Base-by-base conservation (phyloP, 2,888 invertebrate genomes). In the Harpalus rubripes region DNA sequence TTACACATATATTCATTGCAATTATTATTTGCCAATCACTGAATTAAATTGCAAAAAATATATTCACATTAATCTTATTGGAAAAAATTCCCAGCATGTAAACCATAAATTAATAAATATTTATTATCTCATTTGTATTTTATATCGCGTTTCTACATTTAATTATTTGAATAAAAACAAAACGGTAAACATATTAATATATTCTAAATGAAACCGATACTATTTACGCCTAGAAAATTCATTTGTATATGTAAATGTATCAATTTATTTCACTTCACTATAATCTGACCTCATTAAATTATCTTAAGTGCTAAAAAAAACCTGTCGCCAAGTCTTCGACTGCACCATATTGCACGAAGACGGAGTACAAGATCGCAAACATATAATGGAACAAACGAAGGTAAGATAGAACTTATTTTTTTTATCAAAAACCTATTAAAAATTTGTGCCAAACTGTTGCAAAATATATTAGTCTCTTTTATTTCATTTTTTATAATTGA, bases 241-340 rank as follows among this genome's bases (percentile, higher is more conserved):
- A 68, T 68, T 68, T 39, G 39, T 68, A 68, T 68, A 68, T 68
- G 68, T 68, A 68, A 68, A 68, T 68, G 68, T 68, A 68, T 68
- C 68, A 68, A 68, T 68, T 68, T 68, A 68, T 68, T 68, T 68
- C 68, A 68, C 32, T 26, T 68, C 68, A 32, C n/a, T 68, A 3
- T 68, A 68, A 68, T 68, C 68, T 68, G 68, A 68, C 68, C 68
- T 68, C 68, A 68, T 68, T 68, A 68, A 68, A 68, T 68, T 68
- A 68, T 68, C 68, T 68, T 39, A 39, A 39, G 15, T n/a, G 68
- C 68, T 18, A 68, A 68, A 68, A 68, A 32, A 68, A 68, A 68
- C 68, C 59, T 16, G 16, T 59, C 44, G 44, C 44, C 44, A 52
- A 8, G 12, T 52, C 44, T 52, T 52, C 44, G 16, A 59, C 59